phyloP scores from a whole-genome alignment of 2,113 vertebrate species.

The Coturnix japonica region DNA sequence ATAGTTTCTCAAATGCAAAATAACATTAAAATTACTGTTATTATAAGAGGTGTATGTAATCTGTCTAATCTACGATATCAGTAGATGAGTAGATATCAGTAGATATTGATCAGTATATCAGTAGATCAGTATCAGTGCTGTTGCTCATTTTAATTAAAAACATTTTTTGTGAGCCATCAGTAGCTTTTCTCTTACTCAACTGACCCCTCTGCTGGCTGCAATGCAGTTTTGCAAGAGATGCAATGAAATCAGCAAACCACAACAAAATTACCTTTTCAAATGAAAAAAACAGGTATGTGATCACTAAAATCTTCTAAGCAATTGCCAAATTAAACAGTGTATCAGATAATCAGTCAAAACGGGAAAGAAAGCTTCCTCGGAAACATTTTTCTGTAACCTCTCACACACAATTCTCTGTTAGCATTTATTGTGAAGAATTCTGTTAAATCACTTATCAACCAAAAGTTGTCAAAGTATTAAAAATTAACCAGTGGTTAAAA shows the following conservation, averaged over 20 bases:
- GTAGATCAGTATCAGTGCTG: not conserved
- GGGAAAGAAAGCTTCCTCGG: not conserved
- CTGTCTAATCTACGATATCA: not conserved
- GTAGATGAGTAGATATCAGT: too few relatives aligned
- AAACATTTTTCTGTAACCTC: not conserved
- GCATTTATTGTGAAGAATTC: not conserved
- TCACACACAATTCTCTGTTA: not conserved
- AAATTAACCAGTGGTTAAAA: too few relatives aligned
- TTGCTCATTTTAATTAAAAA: not conserved
- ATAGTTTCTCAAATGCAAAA: not conserved
- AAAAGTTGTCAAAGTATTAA: not conserved
- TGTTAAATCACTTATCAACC: not conserved
- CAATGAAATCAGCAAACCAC: too few relatives aligned
- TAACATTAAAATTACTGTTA: not conserved
- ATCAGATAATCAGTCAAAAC: not conserved
- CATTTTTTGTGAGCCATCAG: not conserved
- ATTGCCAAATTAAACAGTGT: not conserved
- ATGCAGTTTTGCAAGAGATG: not conserved
- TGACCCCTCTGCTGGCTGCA: constrained; percentile 51
- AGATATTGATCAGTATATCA: too few relatives aligned
- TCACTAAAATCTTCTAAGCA: not conserved
- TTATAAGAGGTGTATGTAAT: not conserved
- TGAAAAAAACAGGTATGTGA: not conserved
- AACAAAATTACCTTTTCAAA: too few relatives aligned
- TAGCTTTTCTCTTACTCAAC: not conserved